These are phyloP conservation scores for Apocheima hispidaria DNA, from an alignment of 2,888 invertebrate genomes.

Conservation along the genomic window DNA sequence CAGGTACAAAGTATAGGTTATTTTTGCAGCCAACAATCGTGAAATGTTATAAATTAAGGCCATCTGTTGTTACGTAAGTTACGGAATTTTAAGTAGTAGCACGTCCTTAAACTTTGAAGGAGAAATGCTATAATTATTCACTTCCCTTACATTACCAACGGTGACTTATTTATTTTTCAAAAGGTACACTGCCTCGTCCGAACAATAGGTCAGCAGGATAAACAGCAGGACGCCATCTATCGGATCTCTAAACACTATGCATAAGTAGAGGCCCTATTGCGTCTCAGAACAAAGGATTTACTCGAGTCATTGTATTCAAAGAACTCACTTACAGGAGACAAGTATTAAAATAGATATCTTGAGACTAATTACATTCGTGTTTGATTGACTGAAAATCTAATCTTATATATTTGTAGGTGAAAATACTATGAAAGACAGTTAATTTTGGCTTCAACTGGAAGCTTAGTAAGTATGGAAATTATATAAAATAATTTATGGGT, in stretches of 20 bases:
- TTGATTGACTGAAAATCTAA: background rate
- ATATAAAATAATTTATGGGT: conserved; percentile 24
- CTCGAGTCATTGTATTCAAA: conserved; percentile 36
- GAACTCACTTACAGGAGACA: conserved; percentile 39
- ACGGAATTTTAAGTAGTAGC: background rate
- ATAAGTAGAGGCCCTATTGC: conserved; percentile 37
- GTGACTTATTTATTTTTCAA: conserved; percentile 24
- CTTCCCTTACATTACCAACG: conserved; percentile 2
- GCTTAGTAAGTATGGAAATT: conserved; percentile 1
- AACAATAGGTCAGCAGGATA: conserved; percentile 35
- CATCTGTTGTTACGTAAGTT: background rate
- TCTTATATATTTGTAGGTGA: background rate
- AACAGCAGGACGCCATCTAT: conserved; percentile 31
- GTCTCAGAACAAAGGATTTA: conserved; percentile 22
- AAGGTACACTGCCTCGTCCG: conserved; percentile 27
- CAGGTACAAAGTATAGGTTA: background rate
- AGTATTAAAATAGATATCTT: conserved; percentile 3
- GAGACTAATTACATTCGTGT: conserved; percentile 15
- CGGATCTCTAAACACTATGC: conserved; percentile 42
- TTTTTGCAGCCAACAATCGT: background rate
- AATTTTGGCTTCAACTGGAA: conserved; percentile 17
- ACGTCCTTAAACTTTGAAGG: background rate
- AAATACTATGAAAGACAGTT: conserved; percentile 2
- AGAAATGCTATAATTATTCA: conserved; percentile 8
- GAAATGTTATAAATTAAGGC: background rate